Conservation (phyloP, 1,140 invertebrate species). For the Scaptomyza graminum region DNA sequence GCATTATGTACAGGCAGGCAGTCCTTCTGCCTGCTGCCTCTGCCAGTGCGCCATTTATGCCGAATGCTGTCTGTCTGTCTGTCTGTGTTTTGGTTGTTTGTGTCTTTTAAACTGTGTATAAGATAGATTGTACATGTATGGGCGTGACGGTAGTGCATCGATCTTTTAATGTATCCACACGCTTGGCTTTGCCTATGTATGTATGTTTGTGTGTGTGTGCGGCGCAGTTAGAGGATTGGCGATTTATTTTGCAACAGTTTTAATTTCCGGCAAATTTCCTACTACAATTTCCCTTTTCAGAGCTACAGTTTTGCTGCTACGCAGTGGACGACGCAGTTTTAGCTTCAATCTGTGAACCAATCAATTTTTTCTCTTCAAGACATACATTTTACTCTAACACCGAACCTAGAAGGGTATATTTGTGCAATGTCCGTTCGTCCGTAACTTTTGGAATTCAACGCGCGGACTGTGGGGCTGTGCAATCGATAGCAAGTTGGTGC, state of each 20-base stretch:
- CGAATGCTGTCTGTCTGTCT: constrained; percentile 15
- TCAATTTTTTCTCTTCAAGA: background rate
- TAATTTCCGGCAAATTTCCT: constrained; percentile 84
- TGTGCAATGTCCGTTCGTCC: no score
- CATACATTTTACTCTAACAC: no score
- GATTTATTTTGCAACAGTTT: constrained; percentile 83
- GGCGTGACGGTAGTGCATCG: constrained; percentile 41
- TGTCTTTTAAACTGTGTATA: background rate
- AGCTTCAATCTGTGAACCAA: background rate
- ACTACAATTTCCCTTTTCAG: constrained; percentile 79
- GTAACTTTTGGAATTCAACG: no score
- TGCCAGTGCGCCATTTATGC: background rate
- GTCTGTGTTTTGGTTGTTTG: background rate
- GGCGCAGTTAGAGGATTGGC: constrained; percentile 64
- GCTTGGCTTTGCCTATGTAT: constrained; percentile 10
- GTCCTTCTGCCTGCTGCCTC: no score
- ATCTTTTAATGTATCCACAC: constrained; percentile 47
- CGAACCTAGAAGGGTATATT: no score
- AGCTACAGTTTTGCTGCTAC: constrained; percentile 56
- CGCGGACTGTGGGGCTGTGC: no score
- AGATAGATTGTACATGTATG: background rate
- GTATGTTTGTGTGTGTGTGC: constrained; percentile 26
- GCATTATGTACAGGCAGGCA: constrained; percentile 22
- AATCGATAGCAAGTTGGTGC: no score
- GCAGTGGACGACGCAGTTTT: background rate